Percentiles rank a stretch among this genome's conserved stretches.
Conservation (phyloP, 2,888 invertebrate genomes). For the Sericinus montela region DNA sequence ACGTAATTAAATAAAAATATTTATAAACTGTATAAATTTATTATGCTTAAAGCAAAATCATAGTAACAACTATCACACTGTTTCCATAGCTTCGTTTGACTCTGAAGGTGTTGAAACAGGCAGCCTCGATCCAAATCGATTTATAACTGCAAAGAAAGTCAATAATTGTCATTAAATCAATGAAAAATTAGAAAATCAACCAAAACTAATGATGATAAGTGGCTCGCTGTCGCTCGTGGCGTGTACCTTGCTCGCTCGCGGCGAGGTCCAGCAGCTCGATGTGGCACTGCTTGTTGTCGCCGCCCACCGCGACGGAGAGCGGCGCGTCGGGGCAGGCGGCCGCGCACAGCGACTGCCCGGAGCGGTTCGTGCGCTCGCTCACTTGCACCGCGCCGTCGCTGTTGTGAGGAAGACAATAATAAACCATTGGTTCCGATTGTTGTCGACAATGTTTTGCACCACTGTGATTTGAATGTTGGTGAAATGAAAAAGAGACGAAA, state of each 20-base stretch:
- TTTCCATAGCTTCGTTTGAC: conserved; percentile 47
- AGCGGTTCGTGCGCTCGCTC: conserved; percentile 77
- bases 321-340: conserved; percentile 90
- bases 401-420: too few species aligned
- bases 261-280: conserved; percentile 84
- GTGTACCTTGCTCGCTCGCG: conserved; percentile 77
- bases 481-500: too few species aligned
- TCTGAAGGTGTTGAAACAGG: conserved; percentile 38
- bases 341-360: conserved; percentile 87
- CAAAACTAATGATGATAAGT: too few species aligned
- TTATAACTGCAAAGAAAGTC: conserved; percentile 54
- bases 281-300: conserved; percentile 89
- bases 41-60: too few species aligned
- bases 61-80: conserved; percentile 24
- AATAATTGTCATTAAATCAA: too few species aligned
- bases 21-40: too few species aligned
- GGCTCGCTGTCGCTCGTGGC: too few species aligned
- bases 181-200: too few species aligned
- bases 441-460: too few species aligned
- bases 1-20: too few species aligned
- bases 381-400: conserved; percentile 34
- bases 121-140: conserved; percentile 68
- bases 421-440: too few species aligned
- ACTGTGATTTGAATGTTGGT: too few species aligned
- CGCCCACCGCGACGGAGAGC: conserved; percentile 89